Evolutionary conservation across 2,113 vertebrate species (phyloP).

Genomic region (Rattus norvegicus): GRCr8 NC_086019.1:165232501-165233000

Average conservation of each 20-base stretch:
- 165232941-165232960: not conserved
- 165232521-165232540: not conserved
- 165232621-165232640: not conserved
- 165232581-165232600: not conserved
- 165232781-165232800: not conserved
- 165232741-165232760: not conserved
- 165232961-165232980: not conserved
- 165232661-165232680: not conserved
- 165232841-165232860: not conserved
- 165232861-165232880: not conserved
- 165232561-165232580: not conserved
- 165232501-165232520: not conserved
- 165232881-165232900: not conserved
- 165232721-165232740: not conserved
- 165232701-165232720: not conserved
- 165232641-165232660: not conserved
- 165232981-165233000: not conserved
- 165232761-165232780: not conserved
- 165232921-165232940: not conserved
- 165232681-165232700: not conserved
- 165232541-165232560: not conserved
- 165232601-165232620: not conserved
- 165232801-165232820: not conserved
- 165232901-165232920: conserved; percentile 15
- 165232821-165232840: not conserved